These are phyloP conservation scores for Oophaga pumilio DNA, from an alignment of 2,113 vertebrate species.

Conservation along the genomic window DNA sequence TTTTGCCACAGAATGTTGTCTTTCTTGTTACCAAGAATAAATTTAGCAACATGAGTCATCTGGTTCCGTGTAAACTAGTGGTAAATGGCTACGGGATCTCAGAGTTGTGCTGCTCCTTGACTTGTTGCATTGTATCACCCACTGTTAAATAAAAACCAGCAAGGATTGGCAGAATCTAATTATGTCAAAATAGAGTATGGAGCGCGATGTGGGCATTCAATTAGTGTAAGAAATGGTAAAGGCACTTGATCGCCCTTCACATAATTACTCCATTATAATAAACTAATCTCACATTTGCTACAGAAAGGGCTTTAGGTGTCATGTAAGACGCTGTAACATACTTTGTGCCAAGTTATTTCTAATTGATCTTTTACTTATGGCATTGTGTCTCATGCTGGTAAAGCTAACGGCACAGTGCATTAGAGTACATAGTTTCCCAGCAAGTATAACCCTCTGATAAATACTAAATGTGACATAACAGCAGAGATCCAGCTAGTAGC, in stretches of 20 bases:
- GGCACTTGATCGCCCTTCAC: not conserved
- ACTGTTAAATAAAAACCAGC: conserved; percentile 42
- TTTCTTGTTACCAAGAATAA: conserved; percentile 51
- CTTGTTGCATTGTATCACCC: conserved; percentile 45
- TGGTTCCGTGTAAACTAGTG: conserved; percentile 50
- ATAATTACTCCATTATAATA: not conserved
- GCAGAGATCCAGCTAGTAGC: not conserved
- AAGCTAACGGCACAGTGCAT: not conserved
- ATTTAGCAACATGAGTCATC: conserved; percentile 56
- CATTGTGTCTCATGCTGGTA: not conserved
- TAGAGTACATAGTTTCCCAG: not conserved
- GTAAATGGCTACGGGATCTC: conserved; percentile 40
- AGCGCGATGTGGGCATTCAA: not conserved
- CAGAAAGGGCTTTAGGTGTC: not conserved
- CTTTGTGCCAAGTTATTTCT: not conserved
- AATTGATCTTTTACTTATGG: not conserved
- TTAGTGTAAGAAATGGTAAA: not conserved
- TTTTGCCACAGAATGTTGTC: conserved; percentile 50
- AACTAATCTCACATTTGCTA: not conserved
- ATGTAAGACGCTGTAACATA: not conserved
- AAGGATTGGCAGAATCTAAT: conserved; percentile 17
- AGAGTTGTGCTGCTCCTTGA: conserved; percentile 47
- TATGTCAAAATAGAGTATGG: conserved; percentile 4
- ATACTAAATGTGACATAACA: not conserved
- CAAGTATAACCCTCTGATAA: no score